Base-by-base conservation (phyloP, 1,140 invertebrate species). In the Augochlora pura region DNA sequence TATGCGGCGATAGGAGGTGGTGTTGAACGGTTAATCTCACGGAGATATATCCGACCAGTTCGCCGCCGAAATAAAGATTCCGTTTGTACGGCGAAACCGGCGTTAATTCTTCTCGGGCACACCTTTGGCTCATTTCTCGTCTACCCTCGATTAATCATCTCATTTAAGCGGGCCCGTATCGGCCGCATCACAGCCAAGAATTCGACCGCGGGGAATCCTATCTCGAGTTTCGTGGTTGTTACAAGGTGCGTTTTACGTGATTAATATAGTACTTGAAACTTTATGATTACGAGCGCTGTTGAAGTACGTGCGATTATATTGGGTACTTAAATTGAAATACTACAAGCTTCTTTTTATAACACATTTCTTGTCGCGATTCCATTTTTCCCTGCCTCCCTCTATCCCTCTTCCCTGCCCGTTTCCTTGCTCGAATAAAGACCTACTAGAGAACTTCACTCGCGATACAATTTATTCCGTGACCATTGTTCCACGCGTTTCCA, bases 21-120 rank as follows among this genome's bases (percentile, higher is more conserved):
- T 38, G 64, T 73, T 49, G 25, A 23, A 23, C 62, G 12, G 59
- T 60, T 83, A 77, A 83, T 84, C 81, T 57, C 32, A n/a, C 42
- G 18, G 23, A 71, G 66, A 70, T 67, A 79, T 83, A 81, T 83
- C 64, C n/a, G 21, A 62, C 60, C 38, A n/a, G 60, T 71, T 16
- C 54, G 27, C 4, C 46, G 23, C 71, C 9, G 59, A 46, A 70
- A 66, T 66, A 70, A 78, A 72, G 66, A 78, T 83, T 70, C 65
- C 75, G 16, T 70, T 46, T 46, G 65, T 69, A 70, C 12, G 57
- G 54, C 2, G 21, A 46, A 57, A 75, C 18, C 18, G 64, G 18
- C 8, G 46, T 14, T 54, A 59, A 75, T 75, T 67, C 49, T 57
- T 59, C 39, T 59, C 49, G 54, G 32, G 66, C 73, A 42, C 64